Evolutionary conservation across 2,797 vertebrate species (phyloP).

Genomic region (Rhinoraja longicauda): DNA sequence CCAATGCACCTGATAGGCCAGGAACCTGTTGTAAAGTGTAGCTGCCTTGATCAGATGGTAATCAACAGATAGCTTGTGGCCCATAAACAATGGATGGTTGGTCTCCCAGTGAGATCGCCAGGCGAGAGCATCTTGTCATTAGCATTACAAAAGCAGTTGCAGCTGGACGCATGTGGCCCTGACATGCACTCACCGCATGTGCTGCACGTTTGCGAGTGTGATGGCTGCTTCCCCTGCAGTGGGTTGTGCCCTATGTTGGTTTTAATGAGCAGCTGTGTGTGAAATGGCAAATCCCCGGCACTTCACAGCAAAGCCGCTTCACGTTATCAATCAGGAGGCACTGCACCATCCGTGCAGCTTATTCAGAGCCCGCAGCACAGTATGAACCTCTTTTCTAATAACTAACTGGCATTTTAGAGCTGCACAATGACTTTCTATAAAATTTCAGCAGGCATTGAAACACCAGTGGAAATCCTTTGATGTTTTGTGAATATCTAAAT

Average conservation of each 20-base stretch:
- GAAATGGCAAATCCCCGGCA: not conserved
- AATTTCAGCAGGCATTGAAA: not conserved
- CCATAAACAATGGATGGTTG: not conserved
- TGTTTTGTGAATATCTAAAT: not conserved
- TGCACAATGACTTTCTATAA: not conserved
- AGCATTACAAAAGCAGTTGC: not conserved
- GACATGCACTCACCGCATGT: not conserved
- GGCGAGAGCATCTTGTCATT: not conserved
- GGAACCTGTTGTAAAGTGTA: not conserved
- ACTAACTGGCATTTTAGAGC: not conserved
- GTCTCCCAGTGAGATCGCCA: not conserved
- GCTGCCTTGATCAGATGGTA: not conserved
- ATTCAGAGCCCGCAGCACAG: not conserved
- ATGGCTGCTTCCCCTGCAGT: not conserved
- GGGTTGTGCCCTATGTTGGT: not conserved
- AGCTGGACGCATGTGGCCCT: not conserved
- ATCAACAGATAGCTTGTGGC: not conserved
- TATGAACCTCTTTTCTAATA: constrained; percentile 5
- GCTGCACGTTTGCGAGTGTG: not conserved
- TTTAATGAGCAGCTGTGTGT: not conserved
- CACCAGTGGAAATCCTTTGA: not conserved
- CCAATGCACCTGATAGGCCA: not conserved
- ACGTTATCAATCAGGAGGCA: not conserved
- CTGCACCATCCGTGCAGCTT: not conserved
- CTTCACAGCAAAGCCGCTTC: not conserved